Evolutionary conservation across 2,797 vertebrate genomes (phyloP).

Genomic region (Alosa sapidissima): DNA sequence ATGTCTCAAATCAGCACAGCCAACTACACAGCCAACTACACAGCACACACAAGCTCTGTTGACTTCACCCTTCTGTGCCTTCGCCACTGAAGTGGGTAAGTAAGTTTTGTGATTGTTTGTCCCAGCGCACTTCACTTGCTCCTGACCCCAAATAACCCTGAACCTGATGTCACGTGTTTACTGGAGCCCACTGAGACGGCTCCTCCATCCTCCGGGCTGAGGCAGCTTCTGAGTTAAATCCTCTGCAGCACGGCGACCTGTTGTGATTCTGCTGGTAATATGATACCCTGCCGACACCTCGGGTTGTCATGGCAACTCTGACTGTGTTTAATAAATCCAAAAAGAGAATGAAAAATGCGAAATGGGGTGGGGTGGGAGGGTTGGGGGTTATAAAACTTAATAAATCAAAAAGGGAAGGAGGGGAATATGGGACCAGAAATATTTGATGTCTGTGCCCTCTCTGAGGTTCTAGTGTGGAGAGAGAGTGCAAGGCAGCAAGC

Average conservation of each 20-base stretch:
- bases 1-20: background rate
- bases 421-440: slow-evolving; percentile 48
- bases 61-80: background rate
- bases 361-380: background rate
- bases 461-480: slow-evolving; percentile 46
- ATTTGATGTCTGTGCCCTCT: slow-evolving; percentile 45
- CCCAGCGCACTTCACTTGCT: background rate
- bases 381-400: slow-evolving; percentile 50
- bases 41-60: background rate
- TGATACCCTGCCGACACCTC: slow-evolving; percentile 47
- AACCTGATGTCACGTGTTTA: background rate
- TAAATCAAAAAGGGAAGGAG: slow-evolving; percentile 38
- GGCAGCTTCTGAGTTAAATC: background rate
- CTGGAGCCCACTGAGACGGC: background rate
- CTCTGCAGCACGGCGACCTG: slow-evolving; percentile 29
- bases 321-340: slow-evolving; percentile 50
- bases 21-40: background rate
- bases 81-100: background rate
- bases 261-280: slow-evolving; percentile 49
- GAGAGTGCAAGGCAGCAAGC: slow-evolving; percentile 31
- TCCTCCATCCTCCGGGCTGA: background rate
- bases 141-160: background rate
- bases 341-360: slow-evolving; percentile 53
- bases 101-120: background rate
- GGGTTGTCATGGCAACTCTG: slow-evolving; percentile 52